These are phyloP conservation scores for Pitta sordida DNA, from an alignment of 2,113 vertebrate species.

Conservation along the genomic window DNA sequence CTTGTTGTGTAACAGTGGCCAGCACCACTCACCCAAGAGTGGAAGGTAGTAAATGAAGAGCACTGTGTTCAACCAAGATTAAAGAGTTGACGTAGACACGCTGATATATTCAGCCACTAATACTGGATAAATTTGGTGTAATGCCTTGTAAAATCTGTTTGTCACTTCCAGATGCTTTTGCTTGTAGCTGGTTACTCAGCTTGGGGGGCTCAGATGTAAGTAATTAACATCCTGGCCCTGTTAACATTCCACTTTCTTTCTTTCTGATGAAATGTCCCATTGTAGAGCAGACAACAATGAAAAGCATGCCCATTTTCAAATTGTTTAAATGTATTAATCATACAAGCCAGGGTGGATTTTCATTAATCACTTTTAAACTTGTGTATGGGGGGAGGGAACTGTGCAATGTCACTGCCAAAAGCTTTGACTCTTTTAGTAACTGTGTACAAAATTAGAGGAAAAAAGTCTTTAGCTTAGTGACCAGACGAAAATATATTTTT, in stretches of 20 bases:
- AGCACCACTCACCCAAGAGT: not conserved
- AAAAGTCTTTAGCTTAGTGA: slow-evolving; percentile 38
- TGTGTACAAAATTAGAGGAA: slow-evolving; percentile 19
- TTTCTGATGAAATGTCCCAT: not conserved
- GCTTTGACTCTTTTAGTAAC: slow-evolving; percentile 15
- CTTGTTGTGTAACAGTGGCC: not conserved
- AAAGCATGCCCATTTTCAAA: slow-evolving; percentile 30
- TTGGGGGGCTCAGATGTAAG: not conserved
- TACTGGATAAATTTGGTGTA: not conserved
- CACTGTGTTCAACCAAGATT: not conserved
- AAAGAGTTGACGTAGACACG: not conserved
- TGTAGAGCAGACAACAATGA: slow-evolving; percentile 30
- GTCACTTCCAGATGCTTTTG: not conserved
- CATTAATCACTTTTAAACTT: slow-evolving; percentile 42
- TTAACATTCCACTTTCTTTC: slow-evolving; percentile 35
- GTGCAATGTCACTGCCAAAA: slow-evolving; percentile 42
- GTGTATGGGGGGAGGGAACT: not conserved
- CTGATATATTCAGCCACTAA: not conserved
- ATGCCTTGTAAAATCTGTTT: slow-evolving; percentile 21
- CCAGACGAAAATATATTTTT: slow-evolving; percentile 36
- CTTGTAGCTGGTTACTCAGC: not conserved
- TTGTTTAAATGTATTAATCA: slow-evolving; percentile 40
- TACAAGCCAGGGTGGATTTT: not conserved
- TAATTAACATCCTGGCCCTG: slow-evolving; percentile 13
- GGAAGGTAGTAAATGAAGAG: not conserved